These are phyloP conservation scores for Phlogophora meticulosa DNA, from an alignment of 2,888 invertebrate species.

Conservation along the genomic window DNA sequence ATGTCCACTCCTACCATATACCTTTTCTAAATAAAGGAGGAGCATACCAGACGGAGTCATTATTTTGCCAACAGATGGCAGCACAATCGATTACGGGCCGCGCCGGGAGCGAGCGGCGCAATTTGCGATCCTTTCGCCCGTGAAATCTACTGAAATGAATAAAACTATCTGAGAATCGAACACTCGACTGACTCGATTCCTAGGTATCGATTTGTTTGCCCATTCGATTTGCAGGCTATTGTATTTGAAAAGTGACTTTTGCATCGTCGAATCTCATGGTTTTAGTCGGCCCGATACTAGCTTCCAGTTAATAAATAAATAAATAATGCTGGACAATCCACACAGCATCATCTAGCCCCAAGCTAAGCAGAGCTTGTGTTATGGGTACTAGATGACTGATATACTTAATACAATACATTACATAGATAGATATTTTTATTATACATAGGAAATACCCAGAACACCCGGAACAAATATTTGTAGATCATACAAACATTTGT, in stretches of 20 bases:
- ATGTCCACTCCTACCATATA: slow-evolving; percentile 67
- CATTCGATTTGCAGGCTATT: slow-evolving; percentile 51
- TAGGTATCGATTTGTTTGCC: slow-evolving; percentile 66
- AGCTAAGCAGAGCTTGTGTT: too few relatives aligned
- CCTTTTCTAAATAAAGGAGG: slow-evolving; percentile 77
- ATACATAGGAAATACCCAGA: too few relatives aligned
- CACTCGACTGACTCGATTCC: slow-evolving; percentile 78
- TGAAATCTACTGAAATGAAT: slow-evolving; percentile 90
- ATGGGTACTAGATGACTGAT: too few relatives aligned
- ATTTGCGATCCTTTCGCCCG: slow-evolving; percentile 87
- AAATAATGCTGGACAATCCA: too few relatives aligned
- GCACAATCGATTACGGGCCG: slow-evolving; percentile 87
- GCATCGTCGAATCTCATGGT: neutral
- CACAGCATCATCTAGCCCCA: too few relatives aligned
- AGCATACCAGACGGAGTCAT: slow-evolving; percentile 88
- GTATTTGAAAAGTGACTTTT: slow-evolving; percentile 34
- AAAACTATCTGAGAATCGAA: slow-evolving; percentile 87
- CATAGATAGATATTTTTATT: too few relatives aligned
- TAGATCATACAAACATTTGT: too few relatives aligned
- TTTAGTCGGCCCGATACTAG: neutral
- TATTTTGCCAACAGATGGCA: slow-evolving; percentile 90
- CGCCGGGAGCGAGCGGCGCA: slow-evolving; percentile 83
- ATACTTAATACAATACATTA: too few relatives aligned
- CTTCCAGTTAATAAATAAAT: neutral
- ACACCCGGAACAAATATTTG: too few relatives aligned